These are phyloP conservation scores for Muntiacus reevesi DNA, from an alignment of 2,113 vertebrate genomes.

Conservation along the genomic window DNA sequence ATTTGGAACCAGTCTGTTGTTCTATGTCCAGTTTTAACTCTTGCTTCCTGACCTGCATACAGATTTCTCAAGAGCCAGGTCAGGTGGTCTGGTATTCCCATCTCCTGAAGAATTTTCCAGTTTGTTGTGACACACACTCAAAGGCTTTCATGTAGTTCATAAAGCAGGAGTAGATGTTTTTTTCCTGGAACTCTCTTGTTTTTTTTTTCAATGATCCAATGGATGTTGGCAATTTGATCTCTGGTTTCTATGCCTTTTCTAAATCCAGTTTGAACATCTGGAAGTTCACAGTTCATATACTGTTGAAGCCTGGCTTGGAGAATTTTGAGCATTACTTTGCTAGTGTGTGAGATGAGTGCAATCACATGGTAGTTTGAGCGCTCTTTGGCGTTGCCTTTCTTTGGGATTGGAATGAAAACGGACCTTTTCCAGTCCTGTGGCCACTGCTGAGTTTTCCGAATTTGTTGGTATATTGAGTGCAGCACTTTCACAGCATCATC, in stretches of 20 bases:
- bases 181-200: background rate
- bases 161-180: background rate
- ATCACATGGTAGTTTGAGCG: no score
- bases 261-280: background rate
- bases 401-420: no score
- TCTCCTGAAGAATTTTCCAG: background rate
- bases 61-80: background rate
- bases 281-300: background rate
- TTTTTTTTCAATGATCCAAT: background rate
- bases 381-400: no score
- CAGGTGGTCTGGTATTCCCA: background rate
- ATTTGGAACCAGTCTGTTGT: background rate
- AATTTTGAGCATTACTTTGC: no score
- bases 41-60: background rate
- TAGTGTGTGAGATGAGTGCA: no score
- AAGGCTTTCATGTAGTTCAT: background rate
- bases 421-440: no score
- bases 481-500: no score
- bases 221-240: background rate
- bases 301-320: no score
- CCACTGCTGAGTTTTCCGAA: no score
- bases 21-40: background rate
- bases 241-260: background rate
- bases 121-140: background rate
- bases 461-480: no score